Evolutionary conservation across 2,888 invertebrate genomes (phyloP).

Genomic region (Heliconius charithonia): DNA sequence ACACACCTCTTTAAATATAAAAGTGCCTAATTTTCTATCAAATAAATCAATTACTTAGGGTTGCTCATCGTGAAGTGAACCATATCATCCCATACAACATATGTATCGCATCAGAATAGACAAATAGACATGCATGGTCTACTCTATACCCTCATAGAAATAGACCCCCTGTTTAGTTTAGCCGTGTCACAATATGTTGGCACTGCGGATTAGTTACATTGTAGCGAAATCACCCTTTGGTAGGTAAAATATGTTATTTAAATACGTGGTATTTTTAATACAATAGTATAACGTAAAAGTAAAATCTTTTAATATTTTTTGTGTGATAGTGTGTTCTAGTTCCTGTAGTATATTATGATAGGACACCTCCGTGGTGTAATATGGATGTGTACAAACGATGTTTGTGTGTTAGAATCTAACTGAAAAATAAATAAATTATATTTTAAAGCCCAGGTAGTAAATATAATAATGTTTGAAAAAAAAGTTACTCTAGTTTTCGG

Average conservation of each 20-base stretch:
- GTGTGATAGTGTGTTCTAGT: not conserved
- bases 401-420: not conserved
- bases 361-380: accelerated
- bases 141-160: constrained; percentile 50
- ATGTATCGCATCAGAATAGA: constrained; percentile 41
- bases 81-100: constrained; percentile 39
- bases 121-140: constrained; percentile 42
- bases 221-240: constrained; percentile 11
- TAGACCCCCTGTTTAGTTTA: constrained; percentile 52
- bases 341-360: not conserved
- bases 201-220: constrained; percentile 41
- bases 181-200: constrained; percentile 50
- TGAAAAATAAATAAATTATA: too few species aligned
- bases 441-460: not conserved
- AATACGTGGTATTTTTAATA: not conserved
- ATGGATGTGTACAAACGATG: not conserved
- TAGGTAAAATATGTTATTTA: not conserved
- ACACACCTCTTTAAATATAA: not conserved
- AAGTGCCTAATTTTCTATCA: not conserved
- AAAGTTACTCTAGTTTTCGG: not conserved
- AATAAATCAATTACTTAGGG: constrained; percentile 20
- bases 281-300: too few species aligned
- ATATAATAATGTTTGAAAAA: not conserved
- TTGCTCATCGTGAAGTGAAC: constrained; percentile 33
- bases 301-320: too few species aligned